Evolutionary conservation across 2,797 vertebrate genomes (phyloP), one percentile per base, ranked within the genome.

Genomic region (Sebastes jordani): DNA sequence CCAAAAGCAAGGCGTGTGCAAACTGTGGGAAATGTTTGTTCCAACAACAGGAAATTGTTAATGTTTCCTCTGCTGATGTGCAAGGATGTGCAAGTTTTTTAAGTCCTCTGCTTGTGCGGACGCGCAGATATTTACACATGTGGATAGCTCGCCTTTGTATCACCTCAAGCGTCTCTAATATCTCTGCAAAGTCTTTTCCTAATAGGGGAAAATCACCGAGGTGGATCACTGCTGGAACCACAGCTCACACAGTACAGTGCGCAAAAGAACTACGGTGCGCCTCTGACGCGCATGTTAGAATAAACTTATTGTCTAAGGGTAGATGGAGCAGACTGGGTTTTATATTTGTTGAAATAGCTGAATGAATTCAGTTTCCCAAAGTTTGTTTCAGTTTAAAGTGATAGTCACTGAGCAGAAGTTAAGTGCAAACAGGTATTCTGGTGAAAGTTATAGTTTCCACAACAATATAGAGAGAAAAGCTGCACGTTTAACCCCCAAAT

Each of bases 31-130:
- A 88, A 80, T 6, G 55, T 61, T 61, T 71, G 82, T 77, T 82
- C 79, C 82, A 90, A 91, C 86, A 95, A 93, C 92, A 94, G 92
- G 93, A 94, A 90, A 90, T 80, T 80, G 23, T 38, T 84, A 85
- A 92, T 81, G 86, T 93, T 93, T 94, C 91, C 91, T 90, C 82
- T 79, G 72, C 18, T 64, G 66, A 42, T 80, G 49, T 80, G 78
- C 59, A 55, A 75, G 36, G 78, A 76, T 70, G 71, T 83, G 68
- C 66, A 20, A 3, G 20, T 55, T 22, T 63, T 63, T 71, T 20
- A 34, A 75, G 62, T 52, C 2, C 55, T 2, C 65, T 23, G 20
- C 73, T 62, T 54, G 34, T 23, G 59, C 16, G 23, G 38, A 67
- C 63, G 68, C 76, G 32, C 71, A 14, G n/a, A 66, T 54, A 55